Evolutionary conservation across 2,113 vertebrate species (phyloP).

Genomic region (Perca schrenkii): DNA sequence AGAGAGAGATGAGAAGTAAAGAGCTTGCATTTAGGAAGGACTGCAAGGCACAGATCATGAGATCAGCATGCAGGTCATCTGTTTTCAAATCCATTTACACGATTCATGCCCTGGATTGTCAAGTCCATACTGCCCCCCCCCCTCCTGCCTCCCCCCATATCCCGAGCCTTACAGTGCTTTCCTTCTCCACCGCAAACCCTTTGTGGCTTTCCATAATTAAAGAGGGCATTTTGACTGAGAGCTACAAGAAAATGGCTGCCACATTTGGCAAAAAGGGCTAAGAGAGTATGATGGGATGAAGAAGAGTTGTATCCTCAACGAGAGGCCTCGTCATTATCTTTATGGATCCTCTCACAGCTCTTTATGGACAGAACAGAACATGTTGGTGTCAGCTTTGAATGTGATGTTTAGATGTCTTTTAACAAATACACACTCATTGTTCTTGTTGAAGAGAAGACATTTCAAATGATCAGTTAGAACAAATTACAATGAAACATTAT

Average conservation of each 20-base stretch:
- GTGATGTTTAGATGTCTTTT: neutral
- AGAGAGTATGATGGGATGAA: conserved; percentile 31
- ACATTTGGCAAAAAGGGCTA: conserved; percentile 50
- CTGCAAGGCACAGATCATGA: conserved; percentile 86
- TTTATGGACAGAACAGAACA: neutral
- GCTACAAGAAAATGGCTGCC: conserved; percentile 66
- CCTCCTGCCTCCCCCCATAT: no score
- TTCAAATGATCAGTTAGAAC: neutral
- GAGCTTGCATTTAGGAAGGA: conserved; percentile 70
- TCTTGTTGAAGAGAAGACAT: neutral
- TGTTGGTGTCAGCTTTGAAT: conserved; percentile 36
- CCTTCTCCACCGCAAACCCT: conserved; percentile 47
- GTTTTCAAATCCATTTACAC: conserved; percentile 89
- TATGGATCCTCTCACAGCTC: conserved; percentile 8
- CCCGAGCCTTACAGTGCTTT: conserved; percentile 55
- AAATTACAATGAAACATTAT: conserved; percentile 4
- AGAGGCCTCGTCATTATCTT: conserved; percentile 28
- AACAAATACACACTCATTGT: neutral
- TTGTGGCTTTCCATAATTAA: conserved; percentile 76
- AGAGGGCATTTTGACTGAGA: conserved; percentile 69
- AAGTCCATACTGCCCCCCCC: conserved; percentile 57
- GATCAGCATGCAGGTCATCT: conserved; percentile 92
- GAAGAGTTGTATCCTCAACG: conserved; percentile 35
- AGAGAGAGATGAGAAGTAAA: conserved; percentile 63
- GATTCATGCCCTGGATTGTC: conserved; percentile 79